A percentile compares a stretch with the other conserved stretches of the same genome.
Conservation (phyloP, 2,113 vertebrate species). For the Varanus komodoensis region DNA sequence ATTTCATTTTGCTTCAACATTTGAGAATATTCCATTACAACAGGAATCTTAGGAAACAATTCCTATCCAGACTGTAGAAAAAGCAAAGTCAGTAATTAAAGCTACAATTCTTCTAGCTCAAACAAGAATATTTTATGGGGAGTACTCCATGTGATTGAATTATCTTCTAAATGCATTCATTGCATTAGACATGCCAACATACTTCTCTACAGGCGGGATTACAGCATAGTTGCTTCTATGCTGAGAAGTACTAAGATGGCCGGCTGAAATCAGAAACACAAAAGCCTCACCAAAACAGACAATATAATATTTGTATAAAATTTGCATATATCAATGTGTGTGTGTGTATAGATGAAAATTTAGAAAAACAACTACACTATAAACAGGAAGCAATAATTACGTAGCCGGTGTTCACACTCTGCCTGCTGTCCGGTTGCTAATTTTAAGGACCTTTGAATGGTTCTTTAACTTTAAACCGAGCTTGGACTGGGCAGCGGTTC, state of each 20-base stretch:
- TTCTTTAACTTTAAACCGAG: not conserved
- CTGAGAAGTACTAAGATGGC: not conserved
- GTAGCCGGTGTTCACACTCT: not conserved
- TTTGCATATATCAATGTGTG: not conserved
- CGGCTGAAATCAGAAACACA: not conserved
- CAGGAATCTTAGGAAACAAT: slow-evolving; percentile 35
- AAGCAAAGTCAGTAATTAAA: slow-evolving; percentile 37
- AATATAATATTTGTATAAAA: not conserved
- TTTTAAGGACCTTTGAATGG: not conserved
- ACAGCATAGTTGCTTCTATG: not conserved
- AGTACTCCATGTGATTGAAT: slow-evolving; percentile 16
- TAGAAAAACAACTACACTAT: not conserved
- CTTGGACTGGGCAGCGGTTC: not conserved
- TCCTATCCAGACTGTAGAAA: slow-evolving; percentile 39
- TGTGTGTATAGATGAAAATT: not conserved
- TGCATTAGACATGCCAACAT: slow-evolving; percentile 9
- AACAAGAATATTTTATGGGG: slow-evolving; percentile 43
- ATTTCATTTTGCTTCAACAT: not conserved
- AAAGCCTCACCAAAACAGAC: too few relatives aligned
- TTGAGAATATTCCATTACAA: slow-evolving; percentile 31
- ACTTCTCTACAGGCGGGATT: not conserved
- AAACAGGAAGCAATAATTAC: not conserved
- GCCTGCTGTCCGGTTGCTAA: not conserved
- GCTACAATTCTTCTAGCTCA: slow-evolving; percentile 19
- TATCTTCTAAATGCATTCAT: slow-evolving; percentile 15